Conservation (phyloP, 2,888 invertebrate genomes). For the Hyposoter dolosus region DNA sequence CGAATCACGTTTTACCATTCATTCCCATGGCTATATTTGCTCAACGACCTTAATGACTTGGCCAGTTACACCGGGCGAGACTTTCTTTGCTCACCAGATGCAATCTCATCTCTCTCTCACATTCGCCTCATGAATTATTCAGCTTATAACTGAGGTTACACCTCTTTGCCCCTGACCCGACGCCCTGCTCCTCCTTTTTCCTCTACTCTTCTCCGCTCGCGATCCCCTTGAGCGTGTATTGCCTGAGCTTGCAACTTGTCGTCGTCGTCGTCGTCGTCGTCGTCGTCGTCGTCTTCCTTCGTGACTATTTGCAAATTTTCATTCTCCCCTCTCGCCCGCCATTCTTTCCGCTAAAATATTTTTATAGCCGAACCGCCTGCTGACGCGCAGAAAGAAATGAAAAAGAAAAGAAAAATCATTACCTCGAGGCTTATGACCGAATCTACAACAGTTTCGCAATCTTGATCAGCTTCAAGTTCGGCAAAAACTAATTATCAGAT, state of each 20-base stretch:
- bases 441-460: not conserved
- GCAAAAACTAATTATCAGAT: not conserved
- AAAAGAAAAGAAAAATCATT: not conserved
- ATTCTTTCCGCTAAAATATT: not conserved
- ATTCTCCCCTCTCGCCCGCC: not conserved
- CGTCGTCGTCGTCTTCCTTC: constrained; percentile 39
- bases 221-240: constrained; percentile 65
- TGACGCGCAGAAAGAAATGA: not conserved
- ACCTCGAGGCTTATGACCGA: not conserved
- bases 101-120: constrained; percentile 73
- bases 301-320: constrained; percentile 49
- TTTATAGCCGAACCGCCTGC: constrained; percentile 13
- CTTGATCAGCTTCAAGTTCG: not conserved
- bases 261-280: not conserved
- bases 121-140: constrained; percentile 72
- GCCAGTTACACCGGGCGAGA: constrained; percentile 68
- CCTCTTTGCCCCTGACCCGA: not conserved
- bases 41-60: constrained; percentile 77
- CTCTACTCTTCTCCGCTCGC: not conserved
- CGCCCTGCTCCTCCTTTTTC: not conserved
- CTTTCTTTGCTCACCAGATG: constrained; percentile 66
- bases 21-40: constrained; percentile 67
- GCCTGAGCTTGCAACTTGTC: constrained; percentile 49
- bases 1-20: constrained; percentile 64
- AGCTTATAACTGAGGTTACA: constrained; percentile 59